phyloP scores from a whole-genome alignment of 2,797 vertebrate genomes.

The Tenualosa thibaudeaui region DNA sequence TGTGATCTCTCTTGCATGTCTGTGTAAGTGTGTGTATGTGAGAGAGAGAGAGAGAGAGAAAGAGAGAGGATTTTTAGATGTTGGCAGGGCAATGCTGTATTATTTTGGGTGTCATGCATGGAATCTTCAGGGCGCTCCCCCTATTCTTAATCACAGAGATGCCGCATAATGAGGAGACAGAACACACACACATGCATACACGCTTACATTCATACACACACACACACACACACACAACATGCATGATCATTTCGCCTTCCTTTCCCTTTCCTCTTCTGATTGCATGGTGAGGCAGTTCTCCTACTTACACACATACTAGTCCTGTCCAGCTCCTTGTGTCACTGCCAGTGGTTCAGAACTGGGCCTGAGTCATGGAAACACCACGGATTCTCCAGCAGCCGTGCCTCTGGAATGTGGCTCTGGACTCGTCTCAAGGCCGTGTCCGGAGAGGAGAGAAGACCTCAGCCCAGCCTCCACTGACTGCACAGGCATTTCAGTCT shows the following conservation, averaged over 20 bases:
- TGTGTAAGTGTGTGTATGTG: neutral
- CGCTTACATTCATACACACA: slow-evolving; percentile 10
- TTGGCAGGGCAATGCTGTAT: slow-evolving; percentile 23
- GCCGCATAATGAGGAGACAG: slow-evolving; percentile 37
- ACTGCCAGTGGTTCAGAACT: neutral
- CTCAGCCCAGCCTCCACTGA: neutral
- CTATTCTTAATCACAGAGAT: slow-evolving; percentile 42
- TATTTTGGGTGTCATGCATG: slow-evolving; percentile 32
- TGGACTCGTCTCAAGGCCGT: neutral
- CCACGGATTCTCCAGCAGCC: slow-evolving; percentile 18
- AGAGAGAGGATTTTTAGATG: slow-evolving; percentile 19
- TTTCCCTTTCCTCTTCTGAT: too few relatives aligned
- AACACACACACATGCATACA: slow-evolving; percentile 24
- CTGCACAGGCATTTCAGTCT: neutral
- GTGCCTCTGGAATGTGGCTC: slow-evolving; percentile 13
- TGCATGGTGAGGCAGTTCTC: neutral
- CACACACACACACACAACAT: neutral
- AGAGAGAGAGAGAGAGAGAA: too few relatives aligned
- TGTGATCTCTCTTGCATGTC: neutral
- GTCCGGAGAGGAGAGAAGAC: slow-evolving; percentile 5
- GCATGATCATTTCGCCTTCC: neutral
- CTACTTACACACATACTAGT: neutral
- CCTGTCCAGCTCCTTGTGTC: slow-evolving; percentile 10
- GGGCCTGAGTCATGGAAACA: slow-evolving; percentile 24
- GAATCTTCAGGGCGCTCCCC: slow-evolving; percentile 1